Evolutionary conservation across 2,113 vertebrate species (phyloP).

Genomic region (Hipposideros armiger): DNA sequence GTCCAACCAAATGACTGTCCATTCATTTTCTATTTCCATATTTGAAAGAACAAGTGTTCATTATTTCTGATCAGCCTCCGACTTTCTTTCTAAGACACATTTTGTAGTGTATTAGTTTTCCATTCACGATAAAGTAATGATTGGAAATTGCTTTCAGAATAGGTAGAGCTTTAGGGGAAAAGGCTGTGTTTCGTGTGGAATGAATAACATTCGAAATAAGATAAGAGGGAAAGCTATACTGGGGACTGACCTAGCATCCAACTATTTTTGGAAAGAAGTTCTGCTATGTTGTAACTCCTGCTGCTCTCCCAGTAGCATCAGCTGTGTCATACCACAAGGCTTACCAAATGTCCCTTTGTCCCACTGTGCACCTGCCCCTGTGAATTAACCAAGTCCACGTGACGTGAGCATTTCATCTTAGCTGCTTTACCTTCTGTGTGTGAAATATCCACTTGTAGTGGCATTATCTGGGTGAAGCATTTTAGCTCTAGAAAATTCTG

Average conservation of each 20-base stretch:
- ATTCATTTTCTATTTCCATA: not conserved
- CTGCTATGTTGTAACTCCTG: too few species aligned
- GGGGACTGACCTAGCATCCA: not conserved
- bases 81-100: not conserved
- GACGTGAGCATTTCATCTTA: fast-evolving
- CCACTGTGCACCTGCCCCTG: fast-evolving
- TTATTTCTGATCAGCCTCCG: not conserved
- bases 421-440: not conserved
- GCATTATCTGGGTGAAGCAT: fast-evolving
- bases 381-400: not conserved
- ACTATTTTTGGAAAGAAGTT: not conserved
- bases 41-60: not conserved
- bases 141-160: not conserved
- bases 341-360: too few species aligned
- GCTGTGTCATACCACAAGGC: not conserved
- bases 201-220: fast-evolving
- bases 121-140: not conserved
- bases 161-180: not conserved
- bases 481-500: not conserved
- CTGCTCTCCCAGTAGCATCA: not conserved
- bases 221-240: not conserved
- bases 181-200: not conserved
- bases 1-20: not conserved
- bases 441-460: not conserved
- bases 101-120: not conserved